Percentiles rank a stretch among this genome's conserved stretches.
Evolutionary conservation across 1,140 invertebrate species (phyloP).

Genomic region (Megalonaias nervosa): DNA sequence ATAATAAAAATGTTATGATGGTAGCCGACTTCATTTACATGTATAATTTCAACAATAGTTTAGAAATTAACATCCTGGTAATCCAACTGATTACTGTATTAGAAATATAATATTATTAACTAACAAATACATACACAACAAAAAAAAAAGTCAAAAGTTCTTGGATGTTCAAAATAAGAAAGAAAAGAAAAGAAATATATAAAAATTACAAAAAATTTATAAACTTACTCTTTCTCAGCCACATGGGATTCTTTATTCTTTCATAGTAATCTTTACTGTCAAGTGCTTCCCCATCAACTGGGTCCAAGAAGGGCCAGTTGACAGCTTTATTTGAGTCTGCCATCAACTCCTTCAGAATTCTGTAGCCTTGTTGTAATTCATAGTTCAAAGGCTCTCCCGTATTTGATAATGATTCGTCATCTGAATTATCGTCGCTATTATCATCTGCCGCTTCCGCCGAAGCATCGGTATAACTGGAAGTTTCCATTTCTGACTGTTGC

Average conservation of each 20-base stretch:
- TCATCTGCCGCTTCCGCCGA: conserved; percentile 10
- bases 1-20: too few species aligned
- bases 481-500: conserved; percentile 27
- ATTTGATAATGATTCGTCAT: background rate
- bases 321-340: conserved; percentile 24
- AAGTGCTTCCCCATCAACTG: conserved; percentile 25
- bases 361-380: conserved; percentile 30
- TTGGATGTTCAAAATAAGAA: background rate
- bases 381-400: conserved; percentile 8
- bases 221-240: conserved; percentile 32
- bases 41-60: too few species aligned
- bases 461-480: conserved; percentile 7
- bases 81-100: background rate
- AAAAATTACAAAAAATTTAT: background rate
- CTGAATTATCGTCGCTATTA: conserved; percentile 15
- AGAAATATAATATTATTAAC: background rate
- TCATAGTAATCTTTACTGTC: conserved; percentile 25
- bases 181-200: background rate
- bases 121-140: background rate
- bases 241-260: conserved; percentile 27
- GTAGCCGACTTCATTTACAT: too few species aligned
- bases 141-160: background rate
- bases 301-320: conserved; percentile 36
- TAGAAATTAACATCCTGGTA: background rate
- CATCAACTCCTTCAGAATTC: conserved; percentile 31